Evolutionary conservation across 2,888 invertebrate genomes (phyloP), one percentile per base, ranked within the genome.

Genomic region (Archips xylosteana): DNA sequence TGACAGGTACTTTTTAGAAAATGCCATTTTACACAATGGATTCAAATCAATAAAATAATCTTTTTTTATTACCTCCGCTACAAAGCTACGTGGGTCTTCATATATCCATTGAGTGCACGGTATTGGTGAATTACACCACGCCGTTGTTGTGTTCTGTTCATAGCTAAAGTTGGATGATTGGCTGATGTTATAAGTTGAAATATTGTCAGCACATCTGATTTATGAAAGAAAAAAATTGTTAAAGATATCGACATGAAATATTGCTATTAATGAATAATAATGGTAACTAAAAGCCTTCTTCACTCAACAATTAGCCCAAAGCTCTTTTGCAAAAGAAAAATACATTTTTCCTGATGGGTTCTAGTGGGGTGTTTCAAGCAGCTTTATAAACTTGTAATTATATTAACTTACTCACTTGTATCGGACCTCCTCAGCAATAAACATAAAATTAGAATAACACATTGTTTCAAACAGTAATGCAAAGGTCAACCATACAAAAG

Each of bases 91-190:
- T 9, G 79, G 75, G 68, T 78, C 76, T 36, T 78, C 75, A 71
- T 85, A 85, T 3, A 82, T 59, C 84, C 84, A 85, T 47, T 81
- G 76, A 13, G 76, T 70, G 66, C 84, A 83, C 15, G 13, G 42
- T 3, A 12, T 47, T 3, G 60, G 59, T 60, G 64, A 49, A 32
- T 49, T 13, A 64, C 68, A 69, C 64, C 64, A 63, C 10, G 4
- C 45, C 39, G 2, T 34, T 51, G 13, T 34, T 23, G 45, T 4
- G 36, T 42, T 59, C 13, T 49, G 49, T 42, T 23, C 57, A 42
- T 51, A 51, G 59, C 51, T 60, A 32, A 42, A 64, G 12, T 59
- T 59, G 12, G n/a, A 47, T 9, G 15, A 34, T 39, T 13, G 8
- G 36, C 23, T 64, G 8, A 51, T 1, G 12, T 15, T 45, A 15